Conservation (phyloP, 2,797 vertebrate genomes). For the Pelodytes ibericus region DNA sequence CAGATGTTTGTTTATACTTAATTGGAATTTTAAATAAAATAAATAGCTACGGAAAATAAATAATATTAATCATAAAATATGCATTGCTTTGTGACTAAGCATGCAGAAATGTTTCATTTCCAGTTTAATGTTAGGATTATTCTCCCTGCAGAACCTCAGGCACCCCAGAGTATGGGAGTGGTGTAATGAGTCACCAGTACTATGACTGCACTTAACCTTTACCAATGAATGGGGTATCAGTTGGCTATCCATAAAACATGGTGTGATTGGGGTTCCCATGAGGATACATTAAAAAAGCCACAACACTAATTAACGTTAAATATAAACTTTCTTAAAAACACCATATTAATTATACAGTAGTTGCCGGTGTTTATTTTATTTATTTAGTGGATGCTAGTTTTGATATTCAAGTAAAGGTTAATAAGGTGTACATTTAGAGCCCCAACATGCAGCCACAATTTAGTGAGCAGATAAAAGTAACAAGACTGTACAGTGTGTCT, state of each 20-base stretch:
- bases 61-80: too few species aligned
- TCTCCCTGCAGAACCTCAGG: neutral
- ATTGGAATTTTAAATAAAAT: too few species aligned
- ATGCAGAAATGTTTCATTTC: neutral
- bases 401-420: neutral
- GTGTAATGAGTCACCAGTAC: neutral
- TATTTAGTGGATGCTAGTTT: neutral
- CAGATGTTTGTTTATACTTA: too few species aligned
- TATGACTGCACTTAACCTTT: slow-evolving; percentile 7
- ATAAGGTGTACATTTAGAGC: neutral
- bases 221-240: slow-evolving; percentile 1
- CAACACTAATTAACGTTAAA: slow-evolving; percentile 20
- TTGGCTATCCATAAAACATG: slow-evolving; percentile 9
- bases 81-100: too few species aligned
- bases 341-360: slow-evolving; percentile 11
- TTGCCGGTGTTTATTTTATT: neutral
- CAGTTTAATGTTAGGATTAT: neutral
- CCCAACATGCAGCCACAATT: neutral
- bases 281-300: slow-evolving; percentile 7
- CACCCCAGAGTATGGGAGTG: neutral
- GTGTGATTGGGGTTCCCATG: neutral
- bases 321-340: slow-evolving; percentile 18
- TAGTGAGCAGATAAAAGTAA: neutral
- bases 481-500: too few species aligned
- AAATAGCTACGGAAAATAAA: too few species aligned